Conservation (phyloP, 2,888 invertebrate genomes). For the Hyposoter dolosus region DNA sequence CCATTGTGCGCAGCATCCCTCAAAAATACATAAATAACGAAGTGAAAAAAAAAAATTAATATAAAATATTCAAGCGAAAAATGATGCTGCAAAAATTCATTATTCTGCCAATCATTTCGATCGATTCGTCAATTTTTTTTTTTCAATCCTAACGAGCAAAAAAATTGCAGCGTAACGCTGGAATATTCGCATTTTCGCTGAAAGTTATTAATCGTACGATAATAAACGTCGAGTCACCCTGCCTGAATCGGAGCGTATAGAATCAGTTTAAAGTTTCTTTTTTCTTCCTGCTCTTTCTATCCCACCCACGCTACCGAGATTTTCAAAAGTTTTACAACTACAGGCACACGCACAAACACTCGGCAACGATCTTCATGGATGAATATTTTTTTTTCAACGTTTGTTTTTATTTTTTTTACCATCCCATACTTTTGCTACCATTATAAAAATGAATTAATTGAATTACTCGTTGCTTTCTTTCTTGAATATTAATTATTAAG, state of each 20-base stretch:
- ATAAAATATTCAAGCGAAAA: not conserved
- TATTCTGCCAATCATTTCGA: conserved; percentile 8
- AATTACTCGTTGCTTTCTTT: not conserved
- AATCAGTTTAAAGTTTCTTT: conserved; percentile 7
- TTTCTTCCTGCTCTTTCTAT: not conserved
- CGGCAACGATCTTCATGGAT: not conserved
- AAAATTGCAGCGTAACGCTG: conserved; percentile 27
- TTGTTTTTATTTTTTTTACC: not conserved
- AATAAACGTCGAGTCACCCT: conserved; percentile 56
- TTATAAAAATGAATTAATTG: not conserved
- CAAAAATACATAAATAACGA: not conserved
- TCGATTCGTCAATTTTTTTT: conserved; percentile 37
- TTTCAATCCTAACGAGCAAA: not conserved
- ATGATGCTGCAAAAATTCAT: not conserved
- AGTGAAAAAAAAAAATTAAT: not conserved
- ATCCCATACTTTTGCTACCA: not conserved
- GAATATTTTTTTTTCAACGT: not conserved
- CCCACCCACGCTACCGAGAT: not conserved
- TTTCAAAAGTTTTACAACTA: not conserved
- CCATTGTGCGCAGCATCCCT: not conserved
- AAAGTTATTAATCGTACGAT: conserved; percentile 53
- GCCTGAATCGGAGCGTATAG: conserved; percentile 33
- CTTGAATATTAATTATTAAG: not conserved
- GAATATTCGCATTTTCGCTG: not conserved
- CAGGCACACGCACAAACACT: not conserved